Evolutionary conservation across 2,797 vertebrate species (phyloP).

Genomic region (Rhynchotus rufescens): DNA sequence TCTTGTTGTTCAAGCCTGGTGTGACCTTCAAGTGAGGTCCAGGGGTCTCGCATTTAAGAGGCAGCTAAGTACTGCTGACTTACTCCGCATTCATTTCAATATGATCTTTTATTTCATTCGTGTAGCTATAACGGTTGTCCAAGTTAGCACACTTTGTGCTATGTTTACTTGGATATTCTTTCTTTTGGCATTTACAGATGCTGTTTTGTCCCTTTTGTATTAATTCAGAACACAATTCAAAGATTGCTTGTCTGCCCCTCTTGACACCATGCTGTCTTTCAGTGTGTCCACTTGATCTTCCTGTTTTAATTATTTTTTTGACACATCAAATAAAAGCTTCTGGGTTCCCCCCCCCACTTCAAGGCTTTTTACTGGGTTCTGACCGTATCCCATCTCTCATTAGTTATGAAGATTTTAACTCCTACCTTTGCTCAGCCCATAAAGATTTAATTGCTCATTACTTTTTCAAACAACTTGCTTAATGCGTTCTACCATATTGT

Average conservation of each 20-base stretch:
- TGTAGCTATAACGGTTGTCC: not conserved
- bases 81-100: not conserved
- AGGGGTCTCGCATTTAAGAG: not conserved
- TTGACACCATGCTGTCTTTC: not conserved
- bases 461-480: conserved; percentile 17
- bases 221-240: not conserved
- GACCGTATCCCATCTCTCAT: not conserved
- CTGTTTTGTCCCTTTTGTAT: not conserved
- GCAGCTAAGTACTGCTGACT: not conserved
- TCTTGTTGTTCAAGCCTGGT: not conserved
- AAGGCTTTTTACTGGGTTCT: not conserved
- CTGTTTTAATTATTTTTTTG: not conserved
- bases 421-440: not conserved
- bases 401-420: not conserved
- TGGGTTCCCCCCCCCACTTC: not conserved
- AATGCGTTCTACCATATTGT: not conserved
- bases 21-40: not conserved
- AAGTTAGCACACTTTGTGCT: not conserved
- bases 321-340: not conserved
- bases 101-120: not conserved
- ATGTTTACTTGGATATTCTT: not conserved
- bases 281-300: not conserved
- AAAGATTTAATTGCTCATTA: conserved; percentile 22
- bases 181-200: not conserved
- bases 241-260: not conserved